These are phyloP conservation scores for Arion vulgaris DNA, from an alignment of 1,140 invertebrate species.

Conservation along the genomic window DNA sequence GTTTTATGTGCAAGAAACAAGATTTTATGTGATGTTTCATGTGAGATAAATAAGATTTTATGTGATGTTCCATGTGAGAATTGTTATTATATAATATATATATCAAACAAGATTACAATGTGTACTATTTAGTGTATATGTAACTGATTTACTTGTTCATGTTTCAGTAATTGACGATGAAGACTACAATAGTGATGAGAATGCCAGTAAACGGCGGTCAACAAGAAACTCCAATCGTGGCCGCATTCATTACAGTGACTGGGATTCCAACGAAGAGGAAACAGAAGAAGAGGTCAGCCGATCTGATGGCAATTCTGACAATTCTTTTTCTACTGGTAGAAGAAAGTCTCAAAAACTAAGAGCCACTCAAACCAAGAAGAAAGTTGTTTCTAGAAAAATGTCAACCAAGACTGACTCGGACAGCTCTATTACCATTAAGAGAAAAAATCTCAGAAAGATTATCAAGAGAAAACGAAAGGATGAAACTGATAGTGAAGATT, in stretches of 20 bases:
- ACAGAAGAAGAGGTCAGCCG: conserved; percentile 48
- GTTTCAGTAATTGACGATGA: conserved; percentile 65
- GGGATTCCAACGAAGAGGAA: conserved; percentile 45
- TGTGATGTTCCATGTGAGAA: no score
- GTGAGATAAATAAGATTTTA: no score
- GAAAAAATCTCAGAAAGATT: conserved; percentile 12
- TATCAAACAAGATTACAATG: no score
- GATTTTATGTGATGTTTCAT: no score
- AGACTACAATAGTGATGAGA: conserved; percentile 61
- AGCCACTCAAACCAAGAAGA: conserved; percentile 44
- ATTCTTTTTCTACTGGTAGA: conserved; percentile 33
- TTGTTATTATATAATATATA: no score
- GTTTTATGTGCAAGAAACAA: no score
- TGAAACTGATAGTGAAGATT: conserved; percentile 15
- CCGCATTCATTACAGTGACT: conserved; percentile 54
- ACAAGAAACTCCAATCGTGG: conserved; percentile 46
- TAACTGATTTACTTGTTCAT: no score
- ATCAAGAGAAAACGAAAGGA: conserved; percentile 32
- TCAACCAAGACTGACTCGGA: not conserved
- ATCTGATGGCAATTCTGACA: conserved; percentile 48
- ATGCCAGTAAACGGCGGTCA: conserved; percentile 44
- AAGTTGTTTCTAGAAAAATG: conserved; percentile 43
- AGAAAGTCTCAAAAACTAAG: conserved; percentile 34
- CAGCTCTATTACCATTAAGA: conserved; percentile 23
- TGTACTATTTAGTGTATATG: no score